Base-by-base conservation (phyloP, 2,113 vertebrate genomes). In the Cryptomyrus ogoouensis region DNA sequence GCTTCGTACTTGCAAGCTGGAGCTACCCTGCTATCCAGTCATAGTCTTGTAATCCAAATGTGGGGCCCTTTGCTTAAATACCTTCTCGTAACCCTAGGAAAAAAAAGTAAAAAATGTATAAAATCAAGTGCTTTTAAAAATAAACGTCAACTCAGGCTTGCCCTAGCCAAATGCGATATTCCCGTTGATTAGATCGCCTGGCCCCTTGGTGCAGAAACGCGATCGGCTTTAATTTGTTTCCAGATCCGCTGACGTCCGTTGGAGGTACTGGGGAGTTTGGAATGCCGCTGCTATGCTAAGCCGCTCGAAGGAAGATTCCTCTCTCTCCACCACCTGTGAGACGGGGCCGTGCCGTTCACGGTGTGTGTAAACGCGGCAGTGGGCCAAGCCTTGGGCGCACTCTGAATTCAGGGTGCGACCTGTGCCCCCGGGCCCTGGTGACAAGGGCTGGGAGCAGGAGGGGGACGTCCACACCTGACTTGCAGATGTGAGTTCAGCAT, bases 401-500 rank as follows among this genome's bases (percentile, higher is more conserved):
- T 50, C 44, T 27, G 46, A 3, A 13, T 24, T 86, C 46, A 49
- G 42, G 3, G 17, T 21, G 24, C 9, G 12, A 35, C 21, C 50
- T 47, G 66, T 74, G 56, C 21, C 15, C 44, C 27, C 35, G 2
- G 47, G 46, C 31, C 31, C 44, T 53, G 62, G n/a, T 70, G n/a
- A 3, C 1, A 13, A 27, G n/a, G 62, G 24, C 58, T 21, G 24
- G 62, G 24, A 9, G n/a, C n/a, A 27, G 62, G 62, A 31, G n/a
- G 62, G 10, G 3, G 62, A 13, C n/a, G 2, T 66, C n/a, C 46
- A 83, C 21, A 53, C 27, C 80, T 44, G 10, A 56, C 12, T 2
- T 19, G 47, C 90, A 89, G 89, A 88, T 90, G 74, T 91, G 53
- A 90, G 92, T 89, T 90, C 58, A 88, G 83, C 88, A 5, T 56